Percentiles rank a stretch among this genome's conserved stretches.
phyloP scores from a whole-genome alignment of 1,140 invertebrate genomes.

The Lepidurus packardi region DNA sequence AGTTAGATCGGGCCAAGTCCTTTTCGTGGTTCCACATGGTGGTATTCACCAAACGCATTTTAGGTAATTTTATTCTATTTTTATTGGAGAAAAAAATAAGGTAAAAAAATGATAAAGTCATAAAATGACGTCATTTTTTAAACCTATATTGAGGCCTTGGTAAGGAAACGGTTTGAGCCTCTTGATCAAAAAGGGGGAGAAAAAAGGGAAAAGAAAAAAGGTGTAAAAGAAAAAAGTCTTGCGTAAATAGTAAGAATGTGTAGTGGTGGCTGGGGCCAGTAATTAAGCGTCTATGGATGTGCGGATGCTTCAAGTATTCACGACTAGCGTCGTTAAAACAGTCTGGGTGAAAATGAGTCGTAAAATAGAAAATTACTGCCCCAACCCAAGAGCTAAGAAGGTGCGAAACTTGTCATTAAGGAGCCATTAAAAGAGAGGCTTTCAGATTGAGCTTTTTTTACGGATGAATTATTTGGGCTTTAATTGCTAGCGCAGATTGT shows the following conservation, averaged over 20 bases:
- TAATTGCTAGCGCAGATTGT: neutral
- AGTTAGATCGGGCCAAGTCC: neutral
- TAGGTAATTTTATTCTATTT: neutral
- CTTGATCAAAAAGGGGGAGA: neutral
- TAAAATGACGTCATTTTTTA: conserved; percentile 10
- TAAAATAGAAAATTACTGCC: conserved; percentile 6
- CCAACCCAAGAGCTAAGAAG: neutral
- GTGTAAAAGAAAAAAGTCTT: neutral
- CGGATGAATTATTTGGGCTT: neutral
- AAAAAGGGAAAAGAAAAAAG: neutral
- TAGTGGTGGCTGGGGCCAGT: neutral
- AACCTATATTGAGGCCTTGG: neutral
- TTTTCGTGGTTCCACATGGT: neutral
- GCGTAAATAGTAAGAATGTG: neutral
- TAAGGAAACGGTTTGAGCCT: neutral
- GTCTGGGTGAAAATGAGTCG: conserved; percentile 1
- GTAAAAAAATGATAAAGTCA: conserved; percentile 20
- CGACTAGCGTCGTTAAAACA: neutral
- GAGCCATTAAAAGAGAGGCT: neutral
- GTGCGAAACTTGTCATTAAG: conserved; percentile 19
- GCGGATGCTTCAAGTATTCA: neutral
- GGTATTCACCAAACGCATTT: no score
- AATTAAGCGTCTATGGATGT: conserved; percentile 3
- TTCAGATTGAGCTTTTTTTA: neutral
- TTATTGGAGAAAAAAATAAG: neutral